These are phyloP conservation scores for Oasisia sp. DNA, from an alignment of 2,888 invertebrate species.

Conservation along the genomic window DNA sequence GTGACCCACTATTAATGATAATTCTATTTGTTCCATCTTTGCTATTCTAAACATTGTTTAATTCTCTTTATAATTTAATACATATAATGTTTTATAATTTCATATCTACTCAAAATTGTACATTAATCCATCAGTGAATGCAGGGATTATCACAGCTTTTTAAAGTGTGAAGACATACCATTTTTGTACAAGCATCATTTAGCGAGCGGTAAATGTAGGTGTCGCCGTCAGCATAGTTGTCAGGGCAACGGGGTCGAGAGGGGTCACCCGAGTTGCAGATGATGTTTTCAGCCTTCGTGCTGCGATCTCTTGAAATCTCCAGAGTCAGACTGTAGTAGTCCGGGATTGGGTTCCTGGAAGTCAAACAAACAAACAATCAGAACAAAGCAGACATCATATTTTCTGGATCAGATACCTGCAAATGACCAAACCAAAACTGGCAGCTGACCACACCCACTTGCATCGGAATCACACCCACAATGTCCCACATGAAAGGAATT, in stretches of 20 bases:
- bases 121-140: neutral
- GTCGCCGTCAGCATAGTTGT: constrained; percentile 51
- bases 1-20: neutral
- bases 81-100: neutral
- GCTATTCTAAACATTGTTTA: neutral
- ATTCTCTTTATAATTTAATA: no score
- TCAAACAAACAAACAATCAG: neutral
- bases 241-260: constrained; percentile 47
- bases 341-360: constrained; percentile 58
- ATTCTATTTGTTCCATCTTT: neutral
- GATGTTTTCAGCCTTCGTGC: constrained; percentile 52
- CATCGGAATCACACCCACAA: neutral
- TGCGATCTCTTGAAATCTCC: constrained; percentile 51
- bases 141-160: neutral
- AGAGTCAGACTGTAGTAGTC: constrained; percentile 58
- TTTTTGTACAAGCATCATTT: constrained; percentile 51
- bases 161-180: constrained; percentile 38
- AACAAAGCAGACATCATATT: neutral
- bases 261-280: constrained; percentile 52
- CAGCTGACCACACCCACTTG: neutral
- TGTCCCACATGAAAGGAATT: neutral
- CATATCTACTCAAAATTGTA: neutral
- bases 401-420: neutral
- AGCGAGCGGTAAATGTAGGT: constrained; percentile 49
- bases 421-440: neutral